Conservation (phyloP, 2,113 vertebrate genomes). For the Bettongia penicillata region DNA sequence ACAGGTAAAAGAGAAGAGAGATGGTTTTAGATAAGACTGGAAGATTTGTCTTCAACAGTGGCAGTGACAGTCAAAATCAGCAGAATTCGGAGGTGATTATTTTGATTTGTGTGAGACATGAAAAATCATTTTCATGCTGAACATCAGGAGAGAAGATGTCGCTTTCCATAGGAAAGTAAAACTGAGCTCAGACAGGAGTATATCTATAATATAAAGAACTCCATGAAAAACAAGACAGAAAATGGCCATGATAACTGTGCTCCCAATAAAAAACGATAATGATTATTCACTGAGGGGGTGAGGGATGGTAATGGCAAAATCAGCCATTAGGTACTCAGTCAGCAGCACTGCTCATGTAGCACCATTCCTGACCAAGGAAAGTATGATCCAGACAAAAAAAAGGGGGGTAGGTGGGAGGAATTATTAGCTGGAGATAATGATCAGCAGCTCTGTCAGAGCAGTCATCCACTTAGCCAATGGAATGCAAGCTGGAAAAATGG, state of each 20-base stretch:
- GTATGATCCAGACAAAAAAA: slow-evolving; percentile 52
- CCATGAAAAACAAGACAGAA: slow-evolving; percentile 72
- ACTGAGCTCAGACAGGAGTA: slow-evolving; percentile 55
- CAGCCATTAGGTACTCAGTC: background rate
- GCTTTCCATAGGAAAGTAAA: slow-evolving; percentile 66
- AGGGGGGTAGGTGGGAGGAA: background rate
- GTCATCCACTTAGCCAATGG: slow-evolving; percentile 53
- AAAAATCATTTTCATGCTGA: slow-evolving; percentile 41
- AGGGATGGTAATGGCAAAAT: slow-evolving; percentile 54
- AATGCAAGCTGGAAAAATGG: slow-evolving; percentile 68
- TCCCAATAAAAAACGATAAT: slow-evolving; percentile 73
- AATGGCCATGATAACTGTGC: slow-evolving; percentile 50
- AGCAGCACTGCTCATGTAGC: slow-evolving; percentile 22
- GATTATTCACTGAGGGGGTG: slow-evolving; percentile 68
- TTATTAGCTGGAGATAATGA: slow-evolving; percentile 62
- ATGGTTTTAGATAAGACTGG: background rate
- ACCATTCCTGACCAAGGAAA: slow-evolving; percentile 47
- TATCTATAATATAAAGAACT: slow-evolving; percentile 69
- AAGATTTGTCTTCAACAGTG: slow-evolving; percentile 42
- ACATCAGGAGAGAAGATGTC: slow-evolving; percentile 22
- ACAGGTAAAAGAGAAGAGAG: slow-evolving; percentile 52
- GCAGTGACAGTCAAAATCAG: background rate
- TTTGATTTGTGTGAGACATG: slow-evolving; percentile 59
- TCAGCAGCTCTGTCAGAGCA: slow-evolving; percentile 56
- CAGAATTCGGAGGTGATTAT: slow-evolving; percentile 35